Base-by-base conservation (phyloP, 1,140 invertebrate species). In the Druon quercuslanigerum region DNA sequence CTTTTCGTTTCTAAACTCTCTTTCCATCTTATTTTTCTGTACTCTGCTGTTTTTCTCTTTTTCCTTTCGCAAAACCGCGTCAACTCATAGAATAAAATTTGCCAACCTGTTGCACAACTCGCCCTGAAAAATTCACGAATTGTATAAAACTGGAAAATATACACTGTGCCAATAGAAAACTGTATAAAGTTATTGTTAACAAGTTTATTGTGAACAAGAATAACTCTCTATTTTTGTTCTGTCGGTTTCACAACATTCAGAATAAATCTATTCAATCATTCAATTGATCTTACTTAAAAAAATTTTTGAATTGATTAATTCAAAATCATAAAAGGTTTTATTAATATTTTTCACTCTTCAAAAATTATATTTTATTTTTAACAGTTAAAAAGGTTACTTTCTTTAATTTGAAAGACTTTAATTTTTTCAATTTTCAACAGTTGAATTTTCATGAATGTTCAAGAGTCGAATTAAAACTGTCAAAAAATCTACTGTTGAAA, bases 51-150 rank as follows among this genome's bases (percentile, higher is more conserved):
- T 17, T 20, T 60, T 66, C 46, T 46, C 33, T 56, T 56, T 57
- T 72, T 56, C 12, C 51, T 54, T 76, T 56, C 51, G 40, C 70
- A 50, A 52, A 72, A 57, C 14, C 70, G 33, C 16, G 73, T 9
- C 71, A 54, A 51, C 70, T 76, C 50, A 70, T 72, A 72, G 40
- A 76, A 60, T 60, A 60, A 74, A 76, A 76, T 56, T 70, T 76
- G 75, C 75, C 75, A 76, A 76, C 75, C 75, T 76, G 75, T 76
- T 76, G 75, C 75, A 33, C 71, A 56, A 40, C 57, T 13, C 57
- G 57, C 16, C 57, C 33, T 60, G 57, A 60, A 60, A 60, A 60
- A 60, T 60, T 60, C 19, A 60, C 57, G 12, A 13, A 60, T 60
- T 25, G 20, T 60, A 4, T 57, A 20, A 8, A 1, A 17, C 17